phyloP scores from a whole-genome alignment of 2,113 vertebrate species.

The Cryptomyrus ogoouensis region DNA sequence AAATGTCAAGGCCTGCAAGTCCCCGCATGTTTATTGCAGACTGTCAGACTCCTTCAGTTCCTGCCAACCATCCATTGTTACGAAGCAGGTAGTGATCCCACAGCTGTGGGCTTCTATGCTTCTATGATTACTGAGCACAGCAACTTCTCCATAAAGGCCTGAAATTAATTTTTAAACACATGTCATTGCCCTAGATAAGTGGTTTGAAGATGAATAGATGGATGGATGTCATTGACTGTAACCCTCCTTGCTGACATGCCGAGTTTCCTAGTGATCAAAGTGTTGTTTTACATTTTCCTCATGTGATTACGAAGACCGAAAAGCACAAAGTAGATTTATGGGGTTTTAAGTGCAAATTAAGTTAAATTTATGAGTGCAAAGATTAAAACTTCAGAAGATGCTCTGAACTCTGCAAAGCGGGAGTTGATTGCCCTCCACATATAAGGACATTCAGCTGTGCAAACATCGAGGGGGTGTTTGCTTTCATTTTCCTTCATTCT shows the following conservation, averaged over 20 bases:
- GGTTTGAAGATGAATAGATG: not conserved
- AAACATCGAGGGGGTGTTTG: not conserved
- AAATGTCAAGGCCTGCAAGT: not conserved
- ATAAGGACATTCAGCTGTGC: not conserved
- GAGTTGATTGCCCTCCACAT: not conserved
- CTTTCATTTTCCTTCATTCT: not conserved
- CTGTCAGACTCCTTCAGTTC: not conserved
- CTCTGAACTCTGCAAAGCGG: not conserved
- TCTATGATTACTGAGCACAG: not conserved
- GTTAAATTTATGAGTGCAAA: not conserved
- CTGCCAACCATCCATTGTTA: not conserved
- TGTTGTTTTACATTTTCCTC: not conserved
- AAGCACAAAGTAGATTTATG: not conserved
- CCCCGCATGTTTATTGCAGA: not conserved
- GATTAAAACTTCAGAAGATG: not conserved
- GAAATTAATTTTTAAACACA: not conserved
- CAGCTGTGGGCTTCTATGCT: not conserved
- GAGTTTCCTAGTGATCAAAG: not conserved
- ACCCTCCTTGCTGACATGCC: not conserved
- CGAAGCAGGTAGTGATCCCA: not conserved
- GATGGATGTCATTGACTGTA: not conserved
- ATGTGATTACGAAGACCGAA: not conserved
- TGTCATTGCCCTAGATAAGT: not conserved
- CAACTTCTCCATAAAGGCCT: not conserved
- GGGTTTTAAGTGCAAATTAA: not conserved